Conservation (phyloP, 2,888 invertebrate genomes). For the Tetropium fuscum region DNA sequence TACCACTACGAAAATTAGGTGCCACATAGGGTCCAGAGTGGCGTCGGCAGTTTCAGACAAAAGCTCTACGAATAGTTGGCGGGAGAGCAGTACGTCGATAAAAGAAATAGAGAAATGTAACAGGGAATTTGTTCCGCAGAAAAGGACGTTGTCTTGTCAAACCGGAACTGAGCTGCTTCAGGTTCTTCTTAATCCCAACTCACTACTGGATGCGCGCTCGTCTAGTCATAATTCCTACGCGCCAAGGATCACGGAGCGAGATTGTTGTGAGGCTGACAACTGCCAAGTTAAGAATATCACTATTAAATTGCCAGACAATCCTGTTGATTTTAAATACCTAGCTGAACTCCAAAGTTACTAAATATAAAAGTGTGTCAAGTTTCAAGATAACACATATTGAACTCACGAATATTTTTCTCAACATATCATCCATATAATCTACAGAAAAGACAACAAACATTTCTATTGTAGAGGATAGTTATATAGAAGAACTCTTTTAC, state of each 20-base stretch:
- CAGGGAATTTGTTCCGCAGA: slow-evolving; percentile 27
- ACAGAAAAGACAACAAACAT: too few species aligned
- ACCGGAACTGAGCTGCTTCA: slow-evolving; percentile 63
- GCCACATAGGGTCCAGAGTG: slow-evolving; percentile 73
- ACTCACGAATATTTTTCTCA: too few species aligned
- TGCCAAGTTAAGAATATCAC: slow-evolving; percentile 66
- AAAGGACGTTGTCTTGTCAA: slow-evolving; percentile 64
- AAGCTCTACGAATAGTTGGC: slow-evolving; percentile 59
- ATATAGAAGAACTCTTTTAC: too few species aligned
- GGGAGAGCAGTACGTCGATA: slow-evolving; percentile 50
- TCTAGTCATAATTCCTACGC: slow-evolving; percentile 31
- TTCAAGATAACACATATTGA: too few species aligned
- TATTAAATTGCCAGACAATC: slow-evolving; percentile 58
- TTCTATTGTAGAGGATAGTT: too few species aligned
- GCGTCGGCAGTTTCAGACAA: slow-evolving; percentile 65
- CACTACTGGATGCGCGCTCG: slow-evolving; percentile 51
- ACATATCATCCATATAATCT: too few species aligned
- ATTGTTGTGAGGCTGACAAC: slow-evolving; percentile 61
- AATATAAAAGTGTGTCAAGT: slow-evolving; percentile 1
- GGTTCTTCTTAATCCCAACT: slow-evolving; percentile 56
- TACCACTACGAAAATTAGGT: slow-evolving; percentile 79
- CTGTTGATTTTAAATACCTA: slow-evolving; percentile 15
- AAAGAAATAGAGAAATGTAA: slow-evolving; percentile 41
- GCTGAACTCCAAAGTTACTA: too few species aligned
- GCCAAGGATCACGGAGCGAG: slow-evolving; percentile 58